Evolutionary conservation across 2,113 vertebrate genomes (phyloP).

Genomic region (Gasterosteus aculeatus): DNA sequence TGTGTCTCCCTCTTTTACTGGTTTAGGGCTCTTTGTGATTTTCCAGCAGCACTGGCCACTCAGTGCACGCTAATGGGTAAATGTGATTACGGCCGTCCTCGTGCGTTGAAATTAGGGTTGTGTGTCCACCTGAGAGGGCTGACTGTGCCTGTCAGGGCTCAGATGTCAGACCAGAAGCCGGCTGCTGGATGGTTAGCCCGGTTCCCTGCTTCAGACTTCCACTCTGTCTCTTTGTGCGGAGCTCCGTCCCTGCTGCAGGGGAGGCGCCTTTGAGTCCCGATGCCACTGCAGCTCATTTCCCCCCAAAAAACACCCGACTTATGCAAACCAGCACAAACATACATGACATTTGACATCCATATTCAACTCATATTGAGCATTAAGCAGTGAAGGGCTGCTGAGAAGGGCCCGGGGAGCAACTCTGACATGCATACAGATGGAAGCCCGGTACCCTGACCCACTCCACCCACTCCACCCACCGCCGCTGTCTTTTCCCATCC

Average conservation of each 20-base stretch:
- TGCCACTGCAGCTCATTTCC: constrained; percentile 41
- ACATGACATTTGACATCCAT: not conserved
- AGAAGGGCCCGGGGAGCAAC: not conserved
- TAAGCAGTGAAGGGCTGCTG: not conserved
- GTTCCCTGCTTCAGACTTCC: constrained; percentile 1
- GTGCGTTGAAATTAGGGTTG: constrained; percentile 38
- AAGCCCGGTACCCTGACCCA: not conserved
- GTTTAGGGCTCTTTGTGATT: constrained; percentile 13
- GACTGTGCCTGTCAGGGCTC: constrained; percentile 31
- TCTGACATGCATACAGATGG: too few species aligned
- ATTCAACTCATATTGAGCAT: not conserved
- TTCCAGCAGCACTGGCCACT: constrained; percentile 5
- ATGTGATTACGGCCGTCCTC: constrained; percentile 41
- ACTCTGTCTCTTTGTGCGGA: not conserved
- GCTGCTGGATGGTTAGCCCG: constrained; percentile 11
- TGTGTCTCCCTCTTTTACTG: not conserved
- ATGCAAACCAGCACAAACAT: not conserved
- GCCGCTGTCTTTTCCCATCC: constrained; percentile 24
- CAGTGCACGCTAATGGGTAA: constrained; percentile 39
- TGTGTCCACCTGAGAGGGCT: constrained; percentile 33
- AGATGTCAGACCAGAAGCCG: constrained; percentile 24
- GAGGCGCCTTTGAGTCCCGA: constrained; percentile 23
- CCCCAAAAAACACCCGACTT: not conserved
- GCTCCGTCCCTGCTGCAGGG: constrained; percentile 6
- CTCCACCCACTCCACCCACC: not conserved